Evolutionary conservation across 1,140 invertebrate genomes (phyloP), one percentile per base, ranked within the genome.

Genomic region (Sitophilus oryzae): DNA sequence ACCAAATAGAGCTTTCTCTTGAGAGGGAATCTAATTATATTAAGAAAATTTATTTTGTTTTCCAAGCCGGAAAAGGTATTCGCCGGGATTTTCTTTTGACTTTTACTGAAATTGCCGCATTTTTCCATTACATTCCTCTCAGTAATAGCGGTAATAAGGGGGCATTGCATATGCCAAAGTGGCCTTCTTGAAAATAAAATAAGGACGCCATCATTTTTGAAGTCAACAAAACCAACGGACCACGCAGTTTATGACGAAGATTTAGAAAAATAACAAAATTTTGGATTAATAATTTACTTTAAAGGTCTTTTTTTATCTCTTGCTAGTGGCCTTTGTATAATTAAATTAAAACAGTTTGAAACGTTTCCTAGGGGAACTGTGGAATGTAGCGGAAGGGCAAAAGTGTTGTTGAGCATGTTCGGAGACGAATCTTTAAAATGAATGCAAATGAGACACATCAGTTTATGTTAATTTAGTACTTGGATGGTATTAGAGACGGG

Each of bases 361-460:
- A 19, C 40, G 18, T 42, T 18, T 19, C 40, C 40, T 20, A 16
- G 40, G 40, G 9, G 18, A 42, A 14, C 11, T 9, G 22, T 18
- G 44, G 15, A 16, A 21, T 20, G 44, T 46, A 14, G 44, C 5
- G 18, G 5, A 6, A 30, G 25, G 47, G 15, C 35, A 38, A 22
- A 22, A 22, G 8, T 51, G 49, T 36, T 50, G 35, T 38, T 51
- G 34, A 51, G 49, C 49, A 42, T 51, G 49, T 41, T 23, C 36
- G 11, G 15, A 36, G 19, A 41, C 36, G 49, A 51, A 51, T 51
- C 20, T 20, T 41, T 41, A 21, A 40, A 42, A 42, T 42, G 38
- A 19, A 51, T 51, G 49, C 49, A 51, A 51, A 51, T 51, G 21
- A 51, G 49, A 41, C 19, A 41, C 49, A 51, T 51, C 49, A 40